These are phyloP conservation scores for Actinia tenebrosa DNA, from an alignment of 64 coral and sea anemone species.

Conservation along the genomic window DNA sequence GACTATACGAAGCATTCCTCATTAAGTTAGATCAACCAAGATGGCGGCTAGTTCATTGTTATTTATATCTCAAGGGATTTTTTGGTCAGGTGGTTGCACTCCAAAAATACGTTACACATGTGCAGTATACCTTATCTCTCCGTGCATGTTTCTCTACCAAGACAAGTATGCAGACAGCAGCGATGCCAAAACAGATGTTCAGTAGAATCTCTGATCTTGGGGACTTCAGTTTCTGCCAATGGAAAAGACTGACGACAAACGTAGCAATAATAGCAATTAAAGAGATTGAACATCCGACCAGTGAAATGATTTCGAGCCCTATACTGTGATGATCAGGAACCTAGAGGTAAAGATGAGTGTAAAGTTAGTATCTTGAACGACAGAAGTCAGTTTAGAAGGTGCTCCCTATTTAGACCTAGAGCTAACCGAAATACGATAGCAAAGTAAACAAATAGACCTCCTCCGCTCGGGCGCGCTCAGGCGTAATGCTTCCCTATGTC, in stretches of 20 bases:
- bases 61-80: too few species aligned
- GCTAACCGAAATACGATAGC: too few species aligned
- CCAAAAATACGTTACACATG: too few species aligned
- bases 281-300: constrained; percentile 59
- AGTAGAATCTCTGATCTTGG: constrained; percentile 48
- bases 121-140: constrained; percentile 11
- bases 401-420: too few species aligned
- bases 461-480: too few species aligned
- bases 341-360: background rate
- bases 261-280: constrained; percentile 36
- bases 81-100: too few species aligned
- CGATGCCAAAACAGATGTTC: constrained; percentile 45
- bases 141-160: constrained; percentile 34
- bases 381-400: background rate
- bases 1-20: too few species aligned
- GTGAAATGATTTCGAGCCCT: constrained; percentile 53
- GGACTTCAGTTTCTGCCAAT: constrained; percentile 44
- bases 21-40: too few species aligned
- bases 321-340: constrained; percentile 26
- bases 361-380: background rate
- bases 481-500: too few species aligned
- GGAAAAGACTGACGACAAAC: constrained; percentile 30
- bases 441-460: too few species aligned
- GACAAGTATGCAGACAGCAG: constrained; percentile 35
- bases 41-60: too few species aligned